Conservation (phyloP, 2,113 vertebrate genomes). For the Psammodynastes pulverulentus region DNA sequence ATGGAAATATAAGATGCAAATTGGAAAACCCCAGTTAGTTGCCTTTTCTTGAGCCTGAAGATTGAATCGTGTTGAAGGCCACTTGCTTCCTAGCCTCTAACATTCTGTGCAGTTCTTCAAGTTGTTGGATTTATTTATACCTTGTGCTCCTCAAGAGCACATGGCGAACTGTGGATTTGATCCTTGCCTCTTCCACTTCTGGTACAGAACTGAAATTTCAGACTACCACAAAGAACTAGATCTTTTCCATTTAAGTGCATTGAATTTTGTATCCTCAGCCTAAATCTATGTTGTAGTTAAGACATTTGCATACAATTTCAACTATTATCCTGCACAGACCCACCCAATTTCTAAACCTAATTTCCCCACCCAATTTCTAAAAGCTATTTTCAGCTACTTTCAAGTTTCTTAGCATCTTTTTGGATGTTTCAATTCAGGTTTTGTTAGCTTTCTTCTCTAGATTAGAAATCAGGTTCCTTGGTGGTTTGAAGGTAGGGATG, state of each 20-base stretch:
- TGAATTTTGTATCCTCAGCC: background rate
- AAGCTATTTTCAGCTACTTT: background rate
- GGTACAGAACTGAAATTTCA: background rate
- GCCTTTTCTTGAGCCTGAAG: background rate
- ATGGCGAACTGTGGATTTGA: background rate
- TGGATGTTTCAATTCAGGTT: background rate
- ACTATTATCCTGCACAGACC: background rate
- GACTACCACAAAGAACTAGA: background rate
- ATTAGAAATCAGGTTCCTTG: background rate
- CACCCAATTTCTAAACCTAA: background rate
- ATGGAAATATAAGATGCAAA: background rate
- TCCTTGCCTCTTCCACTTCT: background rate
- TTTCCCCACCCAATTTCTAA: background rate
- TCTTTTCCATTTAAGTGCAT: background rate
- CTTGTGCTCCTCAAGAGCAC: too few species aligned
- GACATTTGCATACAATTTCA: background rate
- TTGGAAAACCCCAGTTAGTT: background rate
- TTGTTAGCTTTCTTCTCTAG: background rate
- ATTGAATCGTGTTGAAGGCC: background rate
- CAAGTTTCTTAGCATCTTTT: background rate
- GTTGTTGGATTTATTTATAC: background rate
- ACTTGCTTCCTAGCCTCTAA: too few species aligned
- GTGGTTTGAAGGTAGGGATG: background rate
- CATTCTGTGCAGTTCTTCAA: background rate
- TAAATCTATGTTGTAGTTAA: background rate